Conservation (phyloP, 2,888 invertebrate genomes). For the Mystacides longicornis region DNA sequence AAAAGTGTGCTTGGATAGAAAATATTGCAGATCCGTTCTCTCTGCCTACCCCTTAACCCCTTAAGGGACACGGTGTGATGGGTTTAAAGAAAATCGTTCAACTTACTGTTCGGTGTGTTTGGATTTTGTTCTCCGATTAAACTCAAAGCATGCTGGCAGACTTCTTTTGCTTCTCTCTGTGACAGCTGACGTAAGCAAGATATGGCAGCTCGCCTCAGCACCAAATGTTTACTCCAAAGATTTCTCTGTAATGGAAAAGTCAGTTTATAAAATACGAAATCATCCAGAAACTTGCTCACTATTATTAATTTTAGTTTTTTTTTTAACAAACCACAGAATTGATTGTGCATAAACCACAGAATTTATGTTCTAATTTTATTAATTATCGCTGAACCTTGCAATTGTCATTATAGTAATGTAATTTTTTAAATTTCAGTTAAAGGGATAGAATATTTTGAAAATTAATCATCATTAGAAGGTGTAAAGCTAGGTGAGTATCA, state of each 20-base stretch:
- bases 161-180: constrained; percentile 93
- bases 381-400: no score
- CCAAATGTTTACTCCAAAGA: constrained; percentile 80
- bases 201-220: constrained; percentile 88
- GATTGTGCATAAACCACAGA: no score
- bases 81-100: no score
- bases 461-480: background rate
- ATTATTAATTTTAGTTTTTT: no score
- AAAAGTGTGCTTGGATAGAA: no score
- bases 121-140: constrained; percentile 33
- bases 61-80: no score
- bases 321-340: no score
- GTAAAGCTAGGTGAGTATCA: background rate
- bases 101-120: constrained; percentile 19
- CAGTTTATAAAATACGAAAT: no score
- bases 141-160: constrained; percentile 84
- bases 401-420: background rate
- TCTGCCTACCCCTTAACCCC: no score
- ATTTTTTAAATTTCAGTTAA: background rate
- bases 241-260: constrained; percentile 55
- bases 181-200: constrained; percentile 92
- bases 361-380: no score
- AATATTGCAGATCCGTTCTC: no score
- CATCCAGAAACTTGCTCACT: no score
- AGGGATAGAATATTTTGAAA: background rate